Percentiles rank a stretch among this genome's conserved stretches.
Conservation (phyloP, 2,888 invertebrate genomes). For the Hoplodrina ambigua region DNA sequence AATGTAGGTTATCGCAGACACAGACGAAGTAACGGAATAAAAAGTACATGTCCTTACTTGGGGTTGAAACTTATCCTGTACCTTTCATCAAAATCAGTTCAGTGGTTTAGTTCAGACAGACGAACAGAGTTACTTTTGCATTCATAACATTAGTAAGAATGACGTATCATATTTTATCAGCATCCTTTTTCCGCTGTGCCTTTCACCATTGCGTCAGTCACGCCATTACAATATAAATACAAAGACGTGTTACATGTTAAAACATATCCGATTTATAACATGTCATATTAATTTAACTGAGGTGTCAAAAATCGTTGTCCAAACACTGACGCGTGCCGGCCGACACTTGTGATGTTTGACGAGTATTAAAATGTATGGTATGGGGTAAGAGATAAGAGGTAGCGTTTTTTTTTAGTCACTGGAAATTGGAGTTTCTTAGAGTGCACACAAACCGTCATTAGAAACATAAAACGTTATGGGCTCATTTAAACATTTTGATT, state of each 20-base stretch:
- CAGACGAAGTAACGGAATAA: no score
- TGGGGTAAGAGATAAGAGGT: neutral
- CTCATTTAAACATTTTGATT: no score
- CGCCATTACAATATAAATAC: slow-evolving; percentile 7
- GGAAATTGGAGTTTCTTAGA: no score
- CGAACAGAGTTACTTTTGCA: no score
- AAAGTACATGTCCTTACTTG: no score
- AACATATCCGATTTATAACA: slow-evolving; percentile 41
- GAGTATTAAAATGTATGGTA: slow-evolving; percentile 48
- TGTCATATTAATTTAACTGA: slow-evolving; percentile 53
- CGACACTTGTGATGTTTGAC: slow-evolving; percentile 59
- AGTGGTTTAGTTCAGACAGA: no score
- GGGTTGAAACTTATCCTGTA: no score
- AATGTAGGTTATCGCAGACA: no score
- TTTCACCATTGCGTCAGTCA: slow-evolving; percentile 4
- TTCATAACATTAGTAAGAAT: no score
- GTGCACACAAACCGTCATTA: no score
- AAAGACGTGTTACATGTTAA: slow-evolving; percentile 19
- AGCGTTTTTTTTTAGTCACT: slow-evolving; percentile 17
- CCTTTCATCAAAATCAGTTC: no score
- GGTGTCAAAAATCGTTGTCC: slow-evolving; percentile 64
- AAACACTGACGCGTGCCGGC: slow-evolving; percentile 63
- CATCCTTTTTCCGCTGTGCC: neutral
- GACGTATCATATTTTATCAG: neutral
- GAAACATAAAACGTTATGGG: no score